Evolutionary conservation across 2,888 invertebrate genomes (phyloP).

Genomic region (Xestia ashworthii): DNA sequence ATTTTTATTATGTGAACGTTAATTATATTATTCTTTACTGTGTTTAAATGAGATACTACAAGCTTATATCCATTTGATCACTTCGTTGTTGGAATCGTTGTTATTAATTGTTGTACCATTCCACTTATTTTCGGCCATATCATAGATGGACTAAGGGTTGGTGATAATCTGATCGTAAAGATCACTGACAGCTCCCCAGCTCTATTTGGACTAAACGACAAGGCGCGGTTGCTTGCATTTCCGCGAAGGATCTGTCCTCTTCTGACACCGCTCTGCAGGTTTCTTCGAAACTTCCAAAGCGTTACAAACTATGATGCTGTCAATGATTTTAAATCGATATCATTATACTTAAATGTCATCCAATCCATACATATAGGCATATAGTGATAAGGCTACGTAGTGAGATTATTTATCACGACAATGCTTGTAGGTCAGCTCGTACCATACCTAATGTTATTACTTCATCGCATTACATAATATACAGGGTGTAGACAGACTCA

Average conservation of each 20-base stretch:
- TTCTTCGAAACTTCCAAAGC: background rate
- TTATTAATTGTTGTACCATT: background rate
- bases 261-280: background rate
- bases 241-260: background rate
- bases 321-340: conserved; percentile 33
- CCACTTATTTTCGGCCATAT: background rate
- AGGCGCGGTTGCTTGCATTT: background rate
- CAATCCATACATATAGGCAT: no score
- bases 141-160: background rate
- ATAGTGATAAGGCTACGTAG: conserved; percentile 34
- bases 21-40: conserved; percentile 10
- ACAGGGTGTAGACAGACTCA: no score
- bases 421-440: conserved; percentile 42
- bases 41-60: conserved; percentile 10
- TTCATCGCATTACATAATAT: background rate
- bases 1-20: conserved; percentile 12
- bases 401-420: conserved; percentile 35
- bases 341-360: conserved; percentile 32
- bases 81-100: background rate
- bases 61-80: background rate
- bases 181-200: background rate
- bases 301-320: background rate
- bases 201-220: background rate
- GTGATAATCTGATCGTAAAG: background rate
- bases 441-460: conserved; percentile 16